Percentiles rank a stretch among this genome's conserved stretches.
Evolutionary conservation across 2,113 vertebrate genomes (phyloP).

Genomic region (Aegypius monachus): DNA sequence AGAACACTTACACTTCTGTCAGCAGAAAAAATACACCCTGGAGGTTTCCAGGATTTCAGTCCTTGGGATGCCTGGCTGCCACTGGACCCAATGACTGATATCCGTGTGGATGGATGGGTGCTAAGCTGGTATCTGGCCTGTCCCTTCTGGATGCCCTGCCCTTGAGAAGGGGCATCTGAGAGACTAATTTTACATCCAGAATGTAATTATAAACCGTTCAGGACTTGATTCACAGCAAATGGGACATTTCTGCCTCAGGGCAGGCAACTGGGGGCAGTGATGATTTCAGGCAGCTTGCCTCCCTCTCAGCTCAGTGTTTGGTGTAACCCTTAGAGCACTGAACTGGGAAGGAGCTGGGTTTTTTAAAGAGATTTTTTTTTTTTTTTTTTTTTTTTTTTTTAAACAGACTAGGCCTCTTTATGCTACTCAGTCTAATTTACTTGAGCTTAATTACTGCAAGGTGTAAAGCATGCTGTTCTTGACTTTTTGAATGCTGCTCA

Average conservation of each 20-base stretch:
- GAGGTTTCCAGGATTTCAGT: neutral
- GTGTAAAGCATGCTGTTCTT: neutral
- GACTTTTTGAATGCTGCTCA: neutral
- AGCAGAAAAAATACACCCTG: neutral
- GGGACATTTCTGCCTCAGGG: neutral
- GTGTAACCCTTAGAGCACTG: neutral
- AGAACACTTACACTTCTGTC: neutral
- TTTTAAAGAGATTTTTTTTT: neutral
- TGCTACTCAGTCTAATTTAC: neutral
- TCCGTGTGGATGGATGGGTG: accelerated
- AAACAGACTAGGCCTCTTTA: neutral
- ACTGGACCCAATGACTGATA: accelerated
- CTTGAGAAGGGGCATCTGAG: neutral
- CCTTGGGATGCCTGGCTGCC: neutral
- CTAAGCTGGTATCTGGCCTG: neutral
- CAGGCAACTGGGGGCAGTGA: neutral
- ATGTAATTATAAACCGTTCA: neutral
- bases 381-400: neutral
- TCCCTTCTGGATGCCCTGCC: neutral
- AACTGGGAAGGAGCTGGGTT: neutral
- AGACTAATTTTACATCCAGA: neutral
- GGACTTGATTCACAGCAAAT: neutral
- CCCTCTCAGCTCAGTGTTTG: neutral
- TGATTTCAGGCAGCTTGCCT: neutral
- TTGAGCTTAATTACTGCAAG: neutral